These are phyloP conservation scores for Calcarius ornatus DNA, from an alignment of 2,113 vertebrate genomes.

Conservation along the genomic window DNA sequence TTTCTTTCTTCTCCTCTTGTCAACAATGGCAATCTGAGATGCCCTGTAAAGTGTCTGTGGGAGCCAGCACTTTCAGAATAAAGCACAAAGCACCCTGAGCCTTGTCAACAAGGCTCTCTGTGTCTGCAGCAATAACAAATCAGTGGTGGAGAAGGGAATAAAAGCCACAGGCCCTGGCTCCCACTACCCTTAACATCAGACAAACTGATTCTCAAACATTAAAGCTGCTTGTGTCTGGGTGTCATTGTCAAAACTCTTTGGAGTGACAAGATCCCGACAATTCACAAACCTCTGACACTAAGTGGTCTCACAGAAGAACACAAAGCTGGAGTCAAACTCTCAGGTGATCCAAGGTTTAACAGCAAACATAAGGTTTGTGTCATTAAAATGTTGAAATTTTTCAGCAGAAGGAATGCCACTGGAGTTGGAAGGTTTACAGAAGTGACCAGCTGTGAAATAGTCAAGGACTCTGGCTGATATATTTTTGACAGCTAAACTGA, in stretches of 20 bases:
- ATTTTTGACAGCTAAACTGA: background rate
- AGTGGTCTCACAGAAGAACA: background rate
- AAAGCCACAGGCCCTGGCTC: background rate
- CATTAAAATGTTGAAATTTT: background rate
- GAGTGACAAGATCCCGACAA: rapidly evolving
- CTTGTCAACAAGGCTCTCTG: background rate
- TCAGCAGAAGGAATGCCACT: background rate
- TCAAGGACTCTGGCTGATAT: background rate
- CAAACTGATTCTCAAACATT: background rate
- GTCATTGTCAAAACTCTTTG: background rate
- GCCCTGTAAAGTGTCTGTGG: background rate
- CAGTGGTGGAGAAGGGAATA: background rate
- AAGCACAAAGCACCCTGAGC: background rate
- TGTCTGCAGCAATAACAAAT: background rate
- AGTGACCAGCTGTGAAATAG: background rate
- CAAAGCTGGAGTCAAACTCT: background rate
- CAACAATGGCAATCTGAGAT: background rate
- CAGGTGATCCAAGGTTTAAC: rapidly evolving
- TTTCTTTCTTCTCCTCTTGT: background rate
- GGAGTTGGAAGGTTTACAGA: background rate
- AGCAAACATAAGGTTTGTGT: background rate
- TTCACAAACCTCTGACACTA: background rate
- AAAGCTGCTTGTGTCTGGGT: background rate
- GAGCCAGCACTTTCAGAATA: background rate
- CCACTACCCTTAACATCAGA: background rate